Evolutionary conservation across 2,113 vertebrate genomes (phyloP).

Genomic region (Tympanuchus pallidicinctus): DNA sequence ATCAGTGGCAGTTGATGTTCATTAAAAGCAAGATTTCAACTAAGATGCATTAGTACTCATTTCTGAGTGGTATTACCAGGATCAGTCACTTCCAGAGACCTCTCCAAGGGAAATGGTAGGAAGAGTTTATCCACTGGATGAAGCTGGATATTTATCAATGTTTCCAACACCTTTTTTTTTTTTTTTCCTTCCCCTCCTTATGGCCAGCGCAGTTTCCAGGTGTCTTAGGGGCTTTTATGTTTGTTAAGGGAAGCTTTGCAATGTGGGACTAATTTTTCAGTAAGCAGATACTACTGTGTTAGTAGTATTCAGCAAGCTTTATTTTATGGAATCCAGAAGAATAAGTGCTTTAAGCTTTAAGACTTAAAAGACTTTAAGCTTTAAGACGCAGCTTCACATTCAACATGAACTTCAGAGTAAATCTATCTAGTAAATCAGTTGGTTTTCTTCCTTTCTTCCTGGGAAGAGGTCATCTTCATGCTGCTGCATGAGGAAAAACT

Average conservation of each 20-base stretch:
- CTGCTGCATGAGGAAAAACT: not conserved
- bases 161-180: not conserved
- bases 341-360: not conserved
- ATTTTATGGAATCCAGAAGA: not conserved
- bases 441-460: not conserved
- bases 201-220: not conserved
- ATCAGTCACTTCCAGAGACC: not conserved
- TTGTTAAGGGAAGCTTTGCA: not conserved
- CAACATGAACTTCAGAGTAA: not conserved
- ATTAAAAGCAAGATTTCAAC: not conserved
- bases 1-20: not conserved
- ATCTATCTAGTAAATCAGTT: not conserved
- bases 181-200: not conserved
- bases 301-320: not conserved
- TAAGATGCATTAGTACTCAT: not conserved
- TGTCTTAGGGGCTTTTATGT: not conserved
- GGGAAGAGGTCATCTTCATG: not conserved
- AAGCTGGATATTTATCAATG: not conserved
- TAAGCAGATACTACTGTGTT: not conserved
- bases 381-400: not conserved
- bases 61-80: not conserved
- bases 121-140: not conserved
- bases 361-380: no score
- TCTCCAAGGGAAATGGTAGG: not conserved
- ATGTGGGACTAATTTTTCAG: not conserved